phyloP scores from a whole-genome alignment of 2,113 vertebrate genomes.

The Oostethus manadensis region DNA sequence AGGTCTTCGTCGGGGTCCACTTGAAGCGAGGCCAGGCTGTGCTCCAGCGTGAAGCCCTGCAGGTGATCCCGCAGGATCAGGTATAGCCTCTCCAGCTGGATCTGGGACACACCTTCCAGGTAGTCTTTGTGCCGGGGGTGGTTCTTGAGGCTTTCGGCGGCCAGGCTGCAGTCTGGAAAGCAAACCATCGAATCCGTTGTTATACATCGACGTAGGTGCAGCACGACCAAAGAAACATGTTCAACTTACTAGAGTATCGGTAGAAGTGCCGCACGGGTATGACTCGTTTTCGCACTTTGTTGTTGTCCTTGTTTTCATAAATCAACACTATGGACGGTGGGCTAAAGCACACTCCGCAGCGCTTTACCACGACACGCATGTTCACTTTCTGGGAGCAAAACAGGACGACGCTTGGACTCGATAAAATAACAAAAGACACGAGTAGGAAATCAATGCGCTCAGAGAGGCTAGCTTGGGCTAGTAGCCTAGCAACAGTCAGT shows the following conservation, averaged over 20 bases:
- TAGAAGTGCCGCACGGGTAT: constrained; percentile 89
- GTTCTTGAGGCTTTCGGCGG: constrained; percentile 87
- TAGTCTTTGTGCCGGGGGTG: constrained; percentile 81
- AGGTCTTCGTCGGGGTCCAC: constrained; percentile 84
- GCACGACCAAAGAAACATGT: background rate
- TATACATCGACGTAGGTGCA: background rate
- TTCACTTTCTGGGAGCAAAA: background rate
- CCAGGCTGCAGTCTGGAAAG: constrained; percentile 77
- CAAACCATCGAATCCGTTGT: background rate
- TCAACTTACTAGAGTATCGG: constrained; percentile 77
- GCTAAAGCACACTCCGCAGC: constrained; percentile 84
- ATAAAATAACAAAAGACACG: background rate
- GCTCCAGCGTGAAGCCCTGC: constrained; percentile 75
- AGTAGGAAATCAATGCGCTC: background rate
- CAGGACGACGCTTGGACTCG: background rate
- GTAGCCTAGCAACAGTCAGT: background rate
- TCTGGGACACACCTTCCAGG: constrained; percentile 76
- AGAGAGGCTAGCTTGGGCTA: accelerated
- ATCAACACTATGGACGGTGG: constrained; percentile 85
- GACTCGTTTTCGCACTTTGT: constrained; percentile 77
- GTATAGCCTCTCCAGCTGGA: constrained; percentile 82
- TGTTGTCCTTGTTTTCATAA: constrained; percentile 69
- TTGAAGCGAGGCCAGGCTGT: constrained; percentile 63
- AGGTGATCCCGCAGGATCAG: constrained; percentile 77
- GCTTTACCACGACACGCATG: constrained; percentile 77